Evolutionary conservation across 2,888 invertebrate species (phyloP).

Genomic region (Drosophila paucipuncta): DNA sequence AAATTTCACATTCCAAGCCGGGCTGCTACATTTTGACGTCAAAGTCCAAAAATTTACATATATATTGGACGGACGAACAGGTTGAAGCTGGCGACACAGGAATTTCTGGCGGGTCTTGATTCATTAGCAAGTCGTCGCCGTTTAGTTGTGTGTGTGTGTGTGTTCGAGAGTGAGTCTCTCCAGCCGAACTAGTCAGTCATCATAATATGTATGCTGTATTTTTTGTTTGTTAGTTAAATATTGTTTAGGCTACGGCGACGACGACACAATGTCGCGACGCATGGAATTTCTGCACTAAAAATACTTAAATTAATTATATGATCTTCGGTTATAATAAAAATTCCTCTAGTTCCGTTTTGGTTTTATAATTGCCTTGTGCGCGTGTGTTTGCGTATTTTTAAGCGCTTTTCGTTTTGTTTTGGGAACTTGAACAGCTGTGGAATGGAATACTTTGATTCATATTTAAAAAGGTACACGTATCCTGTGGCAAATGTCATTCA

Average conservation of each 20-base stretch:
- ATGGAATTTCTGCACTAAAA: conserved; percentile 54
- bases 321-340: conserved; percentile 37
- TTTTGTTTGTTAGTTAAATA: conserved; percentile 30
- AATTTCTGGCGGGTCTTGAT: conserved; percentile 75
- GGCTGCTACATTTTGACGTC: conserved; percentile 75
- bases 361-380: background rate
- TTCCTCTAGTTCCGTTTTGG: conserved; percentile 58
- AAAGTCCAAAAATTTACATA: conserved; percentile 73
- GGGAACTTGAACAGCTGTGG: conserved; percentile 51
- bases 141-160: conserved; percentile 47
- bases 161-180: conserved; percentile 45
- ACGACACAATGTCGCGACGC: conserved; percentile 63
- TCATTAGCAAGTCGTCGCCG: conserved; percentile 62
- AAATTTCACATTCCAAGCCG: conserved; percentile 78
- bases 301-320: conserved; percentile 17
- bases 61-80: conserved; percentile 40
- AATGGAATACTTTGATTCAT: background rate
- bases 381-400: conserved; percentile 8
- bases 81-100: conserved; percentile 62
- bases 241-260: conserved; percentile 42
- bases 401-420: conserved; percentile 5
- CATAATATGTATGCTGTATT: conserved; percentile 40
- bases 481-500: conserved; percentile 72
- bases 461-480: conserved; percentile 4
- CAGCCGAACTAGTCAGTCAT: conserved; percentile 67